phyloP scores from a whole-genome alignment of 2,888 invertebrate species.

The Erebia ligea region DNA sequence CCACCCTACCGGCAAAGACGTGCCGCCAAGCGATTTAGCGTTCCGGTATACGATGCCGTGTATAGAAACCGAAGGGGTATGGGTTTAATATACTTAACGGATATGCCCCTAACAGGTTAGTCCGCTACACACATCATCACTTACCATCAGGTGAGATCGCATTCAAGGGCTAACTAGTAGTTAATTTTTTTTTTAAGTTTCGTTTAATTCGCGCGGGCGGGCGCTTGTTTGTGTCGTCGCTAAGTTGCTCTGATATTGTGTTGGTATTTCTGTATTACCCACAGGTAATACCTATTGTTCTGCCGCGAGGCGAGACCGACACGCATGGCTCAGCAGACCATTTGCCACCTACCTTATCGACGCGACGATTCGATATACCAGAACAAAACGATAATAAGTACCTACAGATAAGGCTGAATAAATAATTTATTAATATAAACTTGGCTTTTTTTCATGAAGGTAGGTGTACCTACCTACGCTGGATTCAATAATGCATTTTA shows the following conservation, averaged over 20 bases:
- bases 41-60: no score
- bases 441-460: not conserved
- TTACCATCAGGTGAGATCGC: no score
- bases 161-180: no score
- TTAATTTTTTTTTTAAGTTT: no score
- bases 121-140: no score
- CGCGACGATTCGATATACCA: slow-evolving; percentile 44
- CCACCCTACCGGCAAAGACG: no score
- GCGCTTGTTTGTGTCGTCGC: slow-evolving; percentile 72
- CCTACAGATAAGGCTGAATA: slow-evolving; percentile 14
- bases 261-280: slow-evolving; percentile 60
- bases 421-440: slow-evolving; percentile 1
- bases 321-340: slow-evolving; percentile 73
- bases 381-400: slow-evolving; percentile 15
- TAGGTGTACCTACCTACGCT: no score
- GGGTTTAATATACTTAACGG: no score
- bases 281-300: slow-evolving; percentile 73
- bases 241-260: slow-evolving; percentile 74
- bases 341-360: slow-evolving; percentile 52
- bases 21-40: no score
- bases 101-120: no score
- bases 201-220: slow-evolving; percentile 61
- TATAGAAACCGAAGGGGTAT: no score
- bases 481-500: no score
- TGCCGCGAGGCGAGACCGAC: slow-evolving; percentile 68